Evolutionary conservation across 2,797 vertebrate genomes (phyloP).

Genomic region (Adrianichthys oophorus): DNA sequence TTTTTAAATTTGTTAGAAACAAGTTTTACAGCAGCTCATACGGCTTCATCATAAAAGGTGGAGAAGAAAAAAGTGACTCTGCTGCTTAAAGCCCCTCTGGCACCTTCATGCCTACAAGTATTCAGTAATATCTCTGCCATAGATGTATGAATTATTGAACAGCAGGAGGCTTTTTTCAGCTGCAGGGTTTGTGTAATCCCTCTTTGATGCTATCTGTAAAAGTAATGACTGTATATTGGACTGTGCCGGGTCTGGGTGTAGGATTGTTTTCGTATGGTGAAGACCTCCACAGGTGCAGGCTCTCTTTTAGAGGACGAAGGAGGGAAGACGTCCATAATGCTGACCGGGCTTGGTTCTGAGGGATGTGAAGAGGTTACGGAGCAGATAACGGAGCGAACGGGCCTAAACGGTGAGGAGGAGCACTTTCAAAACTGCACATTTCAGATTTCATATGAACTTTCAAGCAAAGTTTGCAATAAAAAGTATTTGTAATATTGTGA

Average conservation of each 20-base stretch:
- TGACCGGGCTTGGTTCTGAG: too few relatives aligned
- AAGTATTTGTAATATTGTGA: too few relatives aligned
- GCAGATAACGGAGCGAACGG: too few relatives aligned
- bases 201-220: constrained; percentile 14
- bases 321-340: not conserved
- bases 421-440: too few relatives aligned
- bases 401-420: too few relatives aligned
- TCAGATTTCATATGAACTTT: too few relatives aligned
- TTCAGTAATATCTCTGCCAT: constrained; percentile 1
- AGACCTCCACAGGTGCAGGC: too few relatives aligned
- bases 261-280: too few relatives aligned
- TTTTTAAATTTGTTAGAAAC: constrained; percentile 21
- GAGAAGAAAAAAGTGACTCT: not conserved
- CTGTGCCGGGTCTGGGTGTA: not conserved
- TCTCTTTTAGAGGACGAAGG: not conserved
- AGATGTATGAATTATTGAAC: not conserved
- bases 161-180: constrained; percentile 3
- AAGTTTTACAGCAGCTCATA: constrained; percentile 10
- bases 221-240: not conserved
- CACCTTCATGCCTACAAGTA: not conserved
- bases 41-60: constrained; percentile 12
- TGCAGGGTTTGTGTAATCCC: constrained; percentile 1
- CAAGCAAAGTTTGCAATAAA: too few relatives aligned
- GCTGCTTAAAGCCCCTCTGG: constrained; percentile 9
- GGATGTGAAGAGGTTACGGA: too few relatives aligned